Evolutionary conservation across 2,888 invertebrate species (phyloP).

Genomic region (Apocheima hispidaria): DNA sequence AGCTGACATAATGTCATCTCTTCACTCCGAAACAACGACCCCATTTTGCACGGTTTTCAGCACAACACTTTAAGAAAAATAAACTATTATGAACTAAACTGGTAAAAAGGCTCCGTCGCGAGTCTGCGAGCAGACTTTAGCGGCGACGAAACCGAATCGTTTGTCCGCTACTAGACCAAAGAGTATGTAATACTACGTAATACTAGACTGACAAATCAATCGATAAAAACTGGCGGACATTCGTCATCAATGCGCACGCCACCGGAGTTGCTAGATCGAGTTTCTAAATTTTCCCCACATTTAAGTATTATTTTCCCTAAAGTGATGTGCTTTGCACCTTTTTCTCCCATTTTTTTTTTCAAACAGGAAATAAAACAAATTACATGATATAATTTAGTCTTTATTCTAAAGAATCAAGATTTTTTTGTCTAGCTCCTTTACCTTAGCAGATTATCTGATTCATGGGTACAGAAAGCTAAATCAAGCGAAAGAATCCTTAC

Average conservation of each 20-base stretch:
- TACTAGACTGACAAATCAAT: constrained; percentile 59
- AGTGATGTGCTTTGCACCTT: too few relatives aligned
- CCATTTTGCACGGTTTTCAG: constrained; percentile 87
- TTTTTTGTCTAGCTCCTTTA: too few relatives aligned
- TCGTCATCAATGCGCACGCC: constrained; percentile 64
- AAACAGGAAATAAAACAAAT: too few relatives aligned
- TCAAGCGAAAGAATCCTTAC: too few relatives aligned
- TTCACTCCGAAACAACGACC: constrained; percentile 98
- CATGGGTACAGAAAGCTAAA: too few relatives aligned
- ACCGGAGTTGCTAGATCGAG: constrained; percentile 33
- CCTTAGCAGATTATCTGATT: too few relatives aligned
- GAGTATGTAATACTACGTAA: too few relatives aligned
- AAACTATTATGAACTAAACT: constrained; percentile 56
- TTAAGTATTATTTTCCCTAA: background rate
- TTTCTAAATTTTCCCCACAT: constrained; percentile 2
- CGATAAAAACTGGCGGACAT: constrained; percentile 55
- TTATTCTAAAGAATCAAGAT: too few relatives aligned
- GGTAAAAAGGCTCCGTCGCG: constrained; percentile 70
- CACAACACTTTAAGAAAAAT: constrained; percentile 59
- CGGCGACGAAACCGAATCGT: constrained; percentile 78
- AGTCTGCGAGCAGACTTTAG: constrained; percentile 78
- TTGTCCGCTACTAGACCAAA: constrained; percentile 48
- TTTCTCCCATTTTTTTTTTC: too few relatives aligned
- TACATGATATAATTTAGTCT: too few relatives aligned
- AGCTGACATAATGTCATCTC: constrained; percentile 99